Base-by-base conservation (phyloP, 1,140 invertebrate genomes). In the Asobara japonica region DNA sequence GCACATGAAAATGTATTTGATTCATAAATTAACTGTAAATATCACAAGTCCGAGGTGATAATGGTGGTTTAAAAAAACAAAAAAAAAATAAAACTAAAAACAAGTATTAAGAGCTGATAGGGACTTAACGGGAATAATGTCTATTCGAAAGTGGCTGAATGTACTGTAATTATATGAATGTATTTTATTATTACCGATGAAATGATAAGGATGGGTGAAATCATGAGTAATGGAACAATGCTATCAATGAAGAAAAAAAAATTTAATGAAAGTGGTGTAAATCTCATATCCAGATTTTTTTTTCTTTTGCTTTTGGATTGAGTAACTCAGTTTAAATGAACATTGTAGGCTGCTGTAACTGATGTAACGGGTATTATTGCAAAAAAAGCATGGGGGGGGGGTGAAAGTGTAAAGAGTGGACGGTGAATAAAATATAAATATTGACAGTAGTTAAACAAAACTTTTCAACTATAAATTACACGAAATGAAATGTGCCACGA, bases 141-240 rank as follows among this genome's bases (percentile, higher is more conserved):
- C 22, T 67, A 36, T 66, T 30, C 33, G 73, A 45, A 29, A 45
- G 60, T 68, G 62, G 56, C 30, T 68, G 70, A 36, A 68, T 64
- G 41, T 80, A 82, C 76, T 79, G 77, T 83, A 82, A 79, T 77
- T 75, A 82, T 79, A 80, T 82, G 81, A 83, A 84, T 82, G 80
- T 84, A 84, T 84, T 84, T 85, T 84, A 84, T 86, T 84, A 84
- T 83, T 80, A 81, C 51, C 60, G 36, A 70, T n/a, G 41, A 67
- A 56, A n/a, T 33, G 60, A 41, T 30, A 51, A 64, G 51, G 29
- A 30, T 41, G 29, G 72, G 74, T 79, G 13, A 67, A 73, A 72
- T 69, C 72, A 69, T 22, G 45, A 41, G 51, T 31, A 70, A 72
- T 30, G 45, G 60, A n/a, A 36, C 45, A 61, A 45, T 41, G 78